Conservation (phyloP, 2,888 invertebrate species). For the Stenodera caucasica region DNA sequence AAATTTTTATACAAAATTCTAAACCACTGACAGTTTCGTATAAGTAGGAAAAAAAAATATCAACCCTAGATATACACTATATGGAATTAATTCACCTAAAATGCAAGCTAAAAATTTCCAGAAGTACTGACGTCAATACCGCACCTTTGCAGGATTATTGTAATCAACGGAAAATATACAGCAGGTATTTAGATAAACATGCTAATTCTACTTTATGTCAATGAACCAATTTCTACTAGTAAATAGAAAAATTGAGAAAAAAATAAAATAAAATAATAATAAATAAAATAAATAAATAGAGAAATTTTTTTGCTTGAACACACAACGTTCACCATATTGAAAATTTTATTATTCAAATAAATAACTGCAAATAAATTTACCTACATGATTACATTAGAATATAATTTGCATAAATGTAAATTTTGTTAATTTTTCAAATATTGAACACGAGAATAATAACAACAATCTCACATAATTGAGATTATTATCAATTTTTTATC, state of each 20-base stretch:
- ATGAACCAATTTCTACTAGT: slow-evolving; percentile 2
- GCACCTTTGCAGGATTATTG: neutral
- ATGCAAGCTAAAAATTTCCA: neutral
- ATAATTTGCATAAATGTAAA: slow-evolving; percentile 12
- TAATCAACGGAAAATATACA: neutral
- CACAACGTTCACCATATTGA: slow-evolving; percentile 1
- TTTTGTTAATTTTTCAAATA: slow-evolving; percentile 7
- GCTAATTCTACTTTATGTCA: slow-evolving; percentile 2
- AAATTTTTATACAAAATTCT: neutral
- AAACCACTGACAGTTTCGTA: neutral
- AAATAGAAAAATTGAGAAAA: neutral
- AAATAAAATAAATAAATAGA: neutral
- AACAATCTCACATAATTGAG: neutral
- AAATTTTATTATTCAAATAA: slow-evolving; percentile 6
- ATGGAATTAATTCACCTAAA: neutral
- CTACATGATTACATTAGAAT: slow-evolving; percentile 6
- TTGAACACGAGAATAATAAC: neutral
- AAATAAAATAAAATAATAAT: neutral
- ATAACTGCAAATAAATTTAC: slow-evolving; percentile 6
- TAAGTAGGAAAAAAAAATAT: neutral
- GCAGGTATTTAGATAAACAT: slow-evolving; percentile 4
- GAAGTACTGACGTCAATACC: neutral
- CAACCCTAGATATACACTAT: neutral
- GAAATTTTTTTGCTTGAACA: no score
- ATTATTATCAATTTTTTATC: neutral